These are phyloP conservation scores for Drosophila colorata DNA, from an alignment of 2,888 invertebrate species.

Conservation along the genomic window DNA sequence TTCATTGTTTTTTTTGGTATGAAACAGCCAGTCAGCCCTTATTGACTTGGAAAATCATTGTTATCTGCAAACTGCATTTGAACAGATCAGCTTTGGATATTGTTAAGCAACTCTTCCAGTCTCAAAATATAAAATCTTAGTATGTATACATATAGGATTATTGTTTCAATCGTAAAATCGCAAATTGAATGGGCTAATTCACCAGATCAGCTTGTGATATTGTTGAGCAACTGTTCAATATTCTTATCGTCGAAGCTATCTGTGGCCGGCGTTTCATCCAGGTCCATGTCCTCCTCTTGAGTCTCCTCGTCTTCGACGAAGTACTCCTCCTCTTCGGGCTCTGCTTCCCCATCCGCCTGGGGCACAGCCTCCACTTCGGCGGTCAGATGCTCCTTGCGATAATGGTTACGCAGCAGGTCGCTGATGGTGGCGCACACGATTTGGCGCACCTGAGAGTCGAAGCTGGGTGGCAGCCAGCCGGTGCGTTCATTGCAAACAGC, in stretches of 20 bases:
- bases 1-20: too few species aligned
- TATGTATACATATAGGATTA: not conserved
- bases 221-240: constrained; percentile 63
- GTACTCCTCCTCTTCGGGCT: constrained; percentile 60
- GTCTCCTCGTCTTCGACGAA: constrained; percentile 63
- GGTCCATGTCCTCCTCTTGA: constrained; percentile 69
- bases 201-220: constrained; percentile 60
- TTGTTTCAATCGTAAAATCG: not conserved
- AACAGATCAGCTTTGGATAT: too few species aligned
- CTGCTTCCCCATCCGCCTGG: constrained; percentile 60
- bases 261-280: constrained; percentile 50
- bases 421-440: constrained; percentile 89
- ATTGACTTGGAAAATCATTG: too few species aligned
- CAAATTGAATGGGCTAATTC: not conserved
- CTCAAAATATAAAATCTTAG: too few species aligned
- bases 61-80: too few species aligned
- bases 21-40: too few species aligned
- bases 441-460: constrained; percentile 90
- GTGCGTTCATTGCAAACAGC: constrained; percentile 89
- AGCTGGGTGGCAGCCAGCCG: constrained; percentile 92
- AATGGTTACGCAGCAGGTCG: constrained; percentile 84
- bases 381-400: constrained; percentile 80
- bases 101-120: too few species aligned
- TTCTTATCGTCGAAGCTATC: constrained; percentile 58
- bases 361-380: constrained; percentile 81